Evolutionary conservation across 92 coral and sea anemone genomes (phyloP), one percentile per base, ranked within the genome.

Genomic region (Zoanthus gigantus): DNA sequence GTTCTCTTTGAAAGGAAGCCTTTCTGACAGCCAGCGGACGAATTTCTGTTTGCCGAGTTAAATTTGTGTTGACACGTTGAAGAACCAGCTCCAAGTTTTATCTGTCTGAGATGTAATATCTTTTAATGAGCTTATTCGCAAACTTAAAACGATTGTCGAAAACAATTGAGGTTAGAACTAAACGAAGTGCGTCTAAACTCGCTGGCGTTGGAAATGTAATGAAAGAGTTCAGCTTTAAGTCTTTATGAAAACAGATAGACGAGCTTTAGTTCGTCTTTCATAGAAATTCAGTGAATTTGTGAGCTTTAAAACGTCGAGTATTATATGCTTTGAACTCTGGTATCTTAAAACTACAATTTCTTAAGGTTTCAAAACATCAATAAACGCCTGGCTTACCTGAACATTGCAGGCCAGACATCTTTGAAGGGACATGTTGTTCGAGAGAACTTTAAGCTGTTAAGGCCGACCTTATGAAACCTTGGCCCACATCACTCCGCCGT

Each of bases 61-160:
- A 16, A n/a, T 63, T n/a, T 63, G 9, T 63, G 23, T 63, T 23
- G 23, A 7, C 29, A 63, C 32, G 9, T 63, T 63, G 30, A 63
- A 23, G 30, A 63, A 23, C 23, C 69, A 63, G 69, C 69, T 63
- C 17, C 69, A 23, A 63, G 31, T 63, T 18, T 63, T 63, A 23
- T 63, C 69, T 63, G 69, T 63, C 69, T 63, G 69, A 18, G 28
- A 63, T 63, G 69, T 63, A 63, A 8, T 63, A 63, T 63, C 69
- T 63, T 8, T 63, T 63, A 63, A 63, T 63, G 69, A 63, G 29
- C 23, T 63, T 63, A 63, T 63, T 63, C 69, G 69, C 7, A 63
- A 63, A 63, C 30, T 63, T 63, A 9, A 63, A 63, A 17, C n/a
- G 69, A 63, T 8, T n/a, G 69, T 63, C 28, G 30, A 50, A 50